Percentiles rank a stretch among this genome's conserved stretches.
These are phyloP conservation scores for Acrobasis consociella DNA, from an alignment of 2,888 invertebrate genomes.

Conservation along the genomic window DNA sequence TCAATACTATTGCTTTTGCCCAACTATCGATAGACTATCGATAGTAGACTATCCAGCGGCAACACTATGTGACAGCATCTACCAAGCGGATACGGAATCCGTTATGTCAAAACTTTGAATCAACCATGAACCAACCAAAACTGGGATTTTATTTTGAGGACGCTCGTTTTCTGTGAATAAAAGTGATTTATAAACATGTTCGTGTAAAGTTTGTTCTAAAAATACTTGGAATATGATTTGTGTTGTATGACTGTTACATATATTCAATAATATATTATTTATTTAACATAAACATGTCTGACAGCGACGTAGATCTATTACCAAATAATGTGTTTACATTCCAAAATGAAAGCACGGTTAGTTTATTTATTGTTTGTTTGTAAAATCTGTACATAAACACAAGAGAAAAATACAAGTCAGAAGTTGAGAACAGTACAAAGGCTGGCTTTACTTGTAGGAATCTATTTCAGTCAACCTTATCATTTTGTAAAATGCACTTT, in stretches of 20 bases:
- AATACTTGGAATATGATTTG: not conserved
- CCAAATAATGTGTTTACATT: constrained; percentile 47
- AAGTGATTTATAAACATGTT: not conserved
- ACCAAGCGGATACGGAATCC: too few relatives aligned
- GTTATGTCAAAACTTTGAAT: too few relatives aligned
- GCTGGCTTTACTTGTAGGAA: too few relatives aligned
- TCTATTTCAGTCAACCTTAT: too few relatives aligned
- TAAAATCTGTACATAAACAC: not conserved
- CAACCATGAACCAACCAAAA: too few relatives aligned
- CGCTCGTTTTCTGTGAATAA: not conserved
- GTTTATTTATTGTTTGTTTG: constrained; percentile 30
- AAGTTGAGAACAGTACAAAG: too few relatives aligned
- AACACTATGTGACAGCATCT: too few relatives aligned
- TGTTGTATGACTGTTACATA: not conserved
- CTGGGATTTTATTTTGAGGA: not conserved
- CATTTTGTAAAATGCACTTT: too few relatives aligned
- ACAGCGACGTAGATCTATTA: constrained; percentile 57
- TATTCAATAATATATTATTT: not conserved
- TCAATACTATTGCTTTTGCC: too few relatives aligned
- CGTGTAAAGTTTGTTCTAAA: not conserved
- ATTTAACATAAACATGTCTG: constrained; percentile 40
- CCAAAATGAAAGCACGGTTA: constrained; percentile 54
- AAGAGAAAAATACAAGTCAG: not conserved
- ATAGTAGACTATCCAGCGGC: too few relatives aligned
- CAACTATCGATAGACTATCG: too few relatives aligned